Evolutionary conservation across 2,888 invertebrate species (phyloP).

Genomic region (Drosophila suboccidentalis): DNA sequence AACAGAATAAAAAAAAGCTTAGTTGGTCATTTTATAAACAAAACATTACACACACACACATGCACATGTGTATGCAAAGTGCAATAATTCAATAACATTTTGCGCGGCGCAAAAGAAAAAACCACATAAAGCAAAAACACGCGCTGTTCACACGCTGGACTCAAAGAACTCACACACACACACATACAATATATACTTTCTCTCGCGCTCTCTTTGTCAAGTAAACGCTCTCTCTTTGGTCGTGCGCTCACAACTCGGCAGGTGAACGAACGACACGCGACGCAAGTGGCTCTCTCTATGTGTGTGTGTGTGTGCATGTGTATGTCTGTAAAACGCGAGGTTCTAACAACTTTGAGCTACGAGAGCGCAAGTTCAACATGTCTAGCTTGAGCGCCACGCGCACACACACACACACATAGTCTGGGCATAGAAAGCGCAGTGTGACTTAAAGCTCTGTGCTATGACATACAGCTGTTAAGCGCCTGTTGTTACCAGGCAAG

Average conservation of each 20-base stretch:
- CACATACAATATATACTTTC: not conserved
- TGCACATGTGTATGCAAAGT: slow-evolving; percentile 23
- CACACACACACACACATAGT: slow-evolving; percentile 30
- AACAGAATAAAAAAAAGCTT: slow-evolving; percentile 49
- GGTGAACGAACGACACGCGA: slow-evolving; percentile 79
- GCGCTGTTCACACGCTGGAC: slow-evolving; percentile 44
- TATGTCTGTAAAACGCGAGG: slow-evolving; percentile 29
- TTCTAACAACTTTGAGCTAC: slow-evolving; percentile 49
- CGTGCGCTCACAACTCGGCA: slow-evolving; percentile 48
- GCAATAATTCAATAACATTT: slow-evolving; percentile 53
- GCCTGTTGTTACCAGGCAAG: slow-evolving; percentile 59
- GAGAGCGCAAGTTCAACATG: slow-evolving; percentile 47
- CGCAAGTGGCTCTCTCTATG: slow-evolving; percentile 44
- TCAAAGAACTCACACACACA: slow-evolving; percentile 36
- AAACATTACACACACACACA: slow-evolving; percentile 23
- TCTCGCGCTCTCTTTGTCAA: not conserved
- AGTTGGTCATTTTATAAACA: slow-evolving; percentile 49
- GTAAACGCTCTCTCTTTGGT: slow-evolving; percentile 5
- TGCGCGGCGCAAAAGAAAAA: slow-evolving; percentile 56
- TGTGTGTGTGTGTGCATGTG: slow-evolving; percentile 17
- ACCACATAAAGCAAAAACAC: slow-evolving; percentile 58
- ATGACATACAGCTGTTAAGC: slow-evolving; percentile 67
- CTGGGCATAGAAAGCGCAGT: slow-evolving; percentile 18
- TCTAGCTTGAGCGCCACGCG: slow-evolving; percentile 56
- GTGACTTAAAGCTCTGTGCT: slow-evolving; percentile 49